These are phyloP conservation scores for Antigone vipio DNA, from an alignment of 2,113 vertebrate genomes.

Conservation along the genomic window DNA sequence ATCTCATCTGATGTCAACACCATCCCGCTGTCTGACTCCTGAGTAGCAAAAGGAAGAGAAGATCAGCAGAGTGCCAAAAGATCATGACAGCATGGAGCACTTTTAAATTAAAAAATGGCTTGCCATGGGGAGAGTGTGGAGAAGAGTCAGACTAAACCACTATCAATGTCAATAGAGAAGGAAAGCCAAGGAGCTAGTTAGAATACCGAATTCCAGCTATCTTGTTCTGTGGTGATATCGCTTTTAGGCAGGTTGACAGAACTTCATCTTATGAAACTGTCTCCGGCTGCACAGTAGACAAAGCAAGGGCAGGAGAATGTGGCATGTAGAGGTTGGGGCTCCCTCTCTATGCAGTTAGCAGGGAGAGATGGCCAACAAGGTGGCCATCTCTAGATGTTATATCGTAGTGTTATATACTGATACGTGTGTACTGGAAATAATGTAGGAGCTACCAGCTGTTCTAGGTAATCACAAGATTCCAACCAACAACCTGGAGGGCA, in stretches of 20 bases:
- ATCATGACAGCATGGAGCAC: not conserved
- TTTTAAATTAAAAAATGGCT: not conserved
- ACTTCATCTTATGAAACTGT: not conserved
- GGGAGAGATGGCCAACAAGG: not conserved
- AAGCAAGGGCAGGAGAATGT: not conserved
- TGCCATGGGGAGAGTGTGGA: not conserved
- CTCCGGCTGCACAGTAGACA: not conserved
- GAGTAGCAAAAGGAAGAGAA: not conserved
- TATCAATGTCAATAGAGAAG: not conserved
- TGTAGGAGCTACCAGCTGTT: not conserved
- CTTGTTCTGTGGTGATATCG: not conserved
- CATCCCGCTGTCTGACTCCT: constrained; percentile 91
- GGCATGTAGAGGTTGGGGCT: not conserved
- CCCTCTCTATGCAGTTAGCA: no score
- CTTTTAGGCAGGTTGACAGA: not conserved
- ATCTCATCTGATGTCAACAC: constrained; percentile 85
- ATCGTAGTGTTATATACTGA: no score
- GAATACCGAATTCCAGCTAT: not conserved
- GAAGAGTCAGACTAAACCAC: not conserved
- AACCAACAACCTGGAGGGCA: not conserved
- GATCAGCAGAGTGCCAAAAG: not conserved
- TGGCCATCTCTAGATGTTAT: not conserved
- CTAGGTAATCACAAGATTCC: not conserved
- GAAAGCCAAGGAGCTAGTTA: not conserved
- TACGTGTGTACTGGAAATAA: not conserved